Base-by-base conservation (phyloP, 2,888 invertebrate species). In the Cephus pygmeus region DNA sequence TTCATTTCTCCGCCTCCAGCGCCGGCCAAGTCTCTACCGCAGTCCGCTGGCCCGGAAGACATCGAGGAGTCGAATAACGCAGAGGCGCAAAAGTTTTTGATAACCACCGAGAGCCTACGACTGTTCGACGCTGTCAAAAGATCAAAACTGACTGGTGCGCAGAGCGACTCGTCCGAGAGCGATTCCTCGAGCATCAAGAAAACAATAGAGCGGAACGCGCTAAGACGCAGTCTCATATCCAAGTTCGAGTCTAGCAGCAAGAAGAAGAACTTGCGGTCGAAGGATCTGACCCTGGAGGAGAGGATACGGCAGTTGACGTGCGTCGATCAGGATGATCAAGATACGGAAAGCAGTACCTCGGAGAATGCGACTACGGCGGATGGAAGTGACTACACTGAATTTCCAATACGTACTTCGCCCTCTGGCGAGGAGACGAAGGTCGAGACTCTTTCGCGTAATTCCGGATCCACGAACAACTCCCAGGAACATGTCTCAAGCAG, bases 291-390 rank as follows among this genome's bases (percentile, higher is more conserved):
- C 0, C 92, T 98, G 69, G 96, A 97, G 78, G 98, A 98, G 88
- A 94, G 97, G 81, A 97, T 98, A 83, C 95, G 96, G 74, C 95
- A 96, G 88, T 92, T 98, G 75, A 98, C 97, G 1, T 97, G 97
- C 88, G 89, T 91, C 4, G 96, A 97, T 89, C 95, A 96, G 69
- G 97, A 97, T 81, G 96, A 96, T 74, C 94, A 87, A 15, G 87
- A 88, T 31, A 87, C 85, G 1, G 83, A 84, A n/a, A 81, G 81
- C 30, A 82, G 81, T 73, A 83, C 83, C 31, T 84, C 85, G 4
- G 85, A 85, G 30, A 82, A 82, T 34, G 84, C 81, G 3, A 80
- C 78, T 15, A 81, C 81, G 56, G 81, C 80, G 34, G 84, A 84
- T 73, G 84, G 82, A 34, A 81, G 81, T 12, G 81, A 82, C 35